Base-by-base conservation (phyloP, 2,113 vertebrate genomes). In the Sitta europaea region DNA sequence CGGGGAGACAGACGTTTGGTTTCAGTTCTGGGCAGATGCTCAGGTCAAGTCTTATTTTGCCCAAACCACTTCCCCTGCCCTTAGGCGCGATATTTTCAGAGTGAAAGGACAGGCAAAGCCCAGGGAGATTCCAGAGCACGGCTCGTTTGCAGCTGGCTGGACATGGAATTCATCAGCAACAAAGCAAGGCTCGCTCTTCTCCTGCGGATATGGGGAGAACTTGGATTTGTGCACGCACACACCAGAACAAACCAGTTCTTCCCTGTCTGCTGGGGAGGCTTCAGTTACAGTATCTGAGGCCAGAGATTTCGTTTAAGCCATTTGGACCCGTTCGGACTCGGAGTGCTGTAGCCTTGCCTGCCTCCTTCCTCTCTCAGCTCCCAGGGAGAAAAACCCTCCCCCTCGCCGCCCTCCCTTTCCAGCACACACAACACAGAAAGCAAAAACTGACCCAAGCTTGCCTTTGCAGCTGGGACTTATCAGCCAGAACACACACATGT, bases 401-500 rank as follows among this genome's bases (percentile, higher is more conserved):
- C 93, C 86, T 79, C 6, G 0, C 72, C 0, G 14, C 66, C 92
- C 91, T 90, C 70, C 76, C 67, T 84, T 93, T 75, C 91, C 85
- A 92, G 76, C 70, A 38, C 27, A 2, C 83, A 87, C 63, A 83
- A 6, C 93, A 86, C 82, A 93, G 85, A 96, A 94, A 87, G 75
- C 80, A 57, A 51, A 92, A 92, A 66, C 67, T 33, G 1, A 75
- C 77, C 84, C 84, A 73, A 94, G 80, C 58, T 88, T 68, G 88
- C 77, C 76, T 82, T 62, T 81, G 92, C 95, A 96, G 95, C 94
- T 97, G 96, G 92, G 85, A 92, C 40, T 96, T 96, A 95, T 96
- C 92, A 92, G 82, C 88, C 91, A 95, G 94, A 94, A 93, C 92
- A 97, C 95, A 96, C 95, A 92, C 94, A 80, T 84, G 88, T 80